These are phyloP conservation scores for Tetramorium simillimum DNA, from an alignment of 1,140 invertebrate genomes.

Conservation along the genomic window DNA sequence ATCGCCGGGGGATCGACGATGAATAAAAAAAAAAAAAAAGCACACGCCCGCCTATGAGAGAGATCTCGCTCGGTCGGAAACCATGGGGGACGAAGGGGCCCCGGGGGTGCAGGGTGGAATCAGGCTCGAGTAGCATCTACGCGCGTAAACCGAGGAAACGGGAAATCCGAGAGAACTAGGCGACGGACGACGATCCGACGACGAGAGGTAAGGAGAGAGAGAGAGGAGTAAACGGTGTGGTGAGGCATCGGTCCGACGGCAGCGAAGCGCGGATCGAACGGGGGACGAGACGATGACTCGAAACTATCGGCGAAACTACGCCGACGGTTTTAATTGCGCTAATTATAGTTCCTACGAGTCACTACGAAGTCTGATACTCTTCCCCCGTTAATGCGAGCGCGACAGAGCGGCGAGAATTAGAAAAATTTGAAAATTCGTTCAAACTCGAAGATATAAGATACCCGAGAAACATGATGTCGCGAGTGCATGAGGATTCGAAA, in stretches of 20 bases:
- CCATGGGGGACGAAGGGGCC: background rate
- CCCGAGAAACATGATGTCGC: no score
- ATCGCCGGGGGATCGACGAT: constrained; percentile 56
- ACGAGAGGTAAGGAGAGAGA: background rate
- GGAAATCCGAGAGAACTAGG: background rate
- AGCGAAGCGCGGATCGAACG: background rate
- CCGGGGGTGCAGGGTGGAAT: constrained; percentile 6
- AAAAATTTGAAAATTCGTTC: no score
- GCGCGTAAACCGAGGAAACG: background rate
- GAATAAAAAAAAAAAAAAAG: constrained; percentile 20
- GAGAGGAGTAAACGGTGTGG: no score
- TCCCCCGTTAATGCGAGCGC: background rate
- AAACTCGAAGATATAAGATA: no score
- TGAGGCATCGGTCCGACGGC: no score
- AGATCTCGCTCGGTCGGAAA: constrained; percentile 38
- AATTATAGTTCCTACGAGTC: constrained; percentile 46
- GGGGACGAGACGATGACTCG: background rate
- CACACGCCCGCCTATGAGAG: constrained; percentile 34
- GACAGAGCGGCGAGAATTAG: constrained; percentile 12
- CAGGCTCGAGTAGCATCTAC: background rate
- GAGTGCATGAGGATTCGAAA: no score
- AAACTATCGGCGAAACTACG: constrained; percentile 42
- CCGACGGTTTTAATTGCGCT: constrained; percentile 32
- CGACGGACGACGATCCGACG: constrained; percentile 21
- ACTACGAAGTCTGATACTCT: background rate